These are phyloP conservation scores for Andrena chrysosceles DNA, from an alignment of 2,888 invertebrate genomes.

Conservation along the genomic window DNA sequence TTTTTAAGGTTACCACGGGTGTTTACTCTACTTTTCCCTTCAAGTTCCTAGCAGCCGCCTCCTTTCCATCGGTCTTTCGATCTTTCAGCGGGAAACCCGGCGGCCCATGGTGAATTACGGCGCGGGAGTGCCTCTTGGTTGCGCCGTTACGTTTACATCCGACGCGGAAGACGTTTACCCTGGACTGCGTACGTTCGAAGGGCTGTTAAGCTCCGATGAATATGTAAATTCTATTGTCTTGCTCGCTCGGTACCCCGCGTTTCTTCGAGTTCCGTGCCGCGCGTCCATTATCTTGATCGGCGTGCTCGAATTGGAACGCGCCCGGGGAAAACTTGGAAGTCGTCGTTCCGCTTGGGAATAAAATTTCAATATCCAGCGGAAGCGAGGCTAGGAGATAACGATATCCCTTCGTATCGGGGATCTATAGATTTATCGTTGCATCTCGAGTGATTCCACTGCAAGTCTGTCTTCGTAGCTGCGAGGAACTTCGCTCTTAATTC, in stretches of 20 bases:
- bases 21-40: not conserved
- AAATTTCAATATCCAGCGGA: slow-evolving; percentile 12
- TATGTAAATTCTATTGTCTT: slow-evolving; percentile 72
- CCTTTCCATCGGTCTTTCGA: slow-evolving; percentile 40
- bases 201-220: slow-evolving; percentile 72
- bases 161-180: slow-evolving; percentile 63
- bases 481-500: slow-evolving; percentile 1
- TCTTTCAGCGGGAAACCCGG: slow-evolving; percentile 28
- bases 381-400: not conserved
- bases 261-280: slow-evolving; percentile 19
- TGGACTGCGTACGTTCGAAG: slow-evolving; percentile 56
- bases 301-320: slow-evolving; percentile 46
- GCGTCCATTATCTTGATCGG: slow-evolving; percentile 40
- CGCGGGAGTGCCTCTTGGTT: slow-evolving; percentile 41
- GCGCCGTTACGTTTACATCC: slow-evolving; percentile 63
- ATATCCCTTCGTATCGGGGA: slow-evolving; percentile 10
- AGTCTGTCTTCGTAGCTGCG: not conserved
- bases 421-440: not conserved
- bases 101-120: slow-evolving; percentile 55
- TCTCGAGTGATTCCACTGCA: not conserved
- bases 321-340: not conserved
- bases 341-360: not conserved
- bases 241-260: slow-evolving; percentile 21
- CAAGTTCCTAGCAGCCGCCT: not conserved
- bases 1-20: slow-evolving; percentile 61